Percentiles rank a stretch among this genome's conserved stretches.
These are phyloP conservation scores for Apodemia mormo DNA, from an alignment of 2,888 invertebrate species.

Conservation along the genomic window DNA sequence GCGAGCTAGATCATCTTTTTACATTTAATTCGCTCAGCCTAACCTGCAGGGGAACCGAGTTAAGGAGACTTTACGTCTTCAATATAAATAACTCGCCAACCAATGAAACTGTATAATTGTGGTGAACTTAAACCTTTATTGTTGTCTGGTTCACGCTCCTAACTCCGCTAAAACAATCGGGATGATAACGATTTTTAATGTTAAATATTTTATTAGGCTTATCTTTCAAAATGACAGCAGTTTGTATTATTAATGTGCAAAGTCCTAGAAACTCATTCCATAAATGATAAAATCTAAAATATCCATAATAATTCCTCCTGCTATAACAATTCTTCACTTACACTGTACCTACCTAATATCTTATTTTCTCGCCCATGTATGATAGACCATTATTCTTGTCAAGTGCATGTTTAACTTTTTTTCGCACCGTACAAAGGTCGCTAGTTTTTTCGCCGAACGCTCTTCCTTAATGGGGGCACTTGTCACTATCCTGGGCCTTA, in stretches of 20 bases:
- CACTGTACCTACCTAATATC: background rate
- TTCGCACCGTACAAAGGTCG: conserved; percentile 43
- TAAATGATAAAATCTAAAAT: background rate
- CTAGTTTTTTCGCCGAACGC: conserved; percentile 46
- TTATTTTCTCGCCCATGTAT: background rate
- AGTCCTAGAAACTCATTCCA: background rate
- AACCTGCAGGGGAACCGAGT: too few species aligned
- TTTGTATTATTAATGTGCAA: background rate
- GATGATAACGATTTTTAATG: too few species aligned
- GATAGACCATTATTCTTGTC: background rate
- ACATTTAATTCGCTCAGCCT: too few species aligned
- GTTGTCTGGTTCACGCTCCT: too few species aligned
- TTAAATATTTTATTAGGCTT: too few species aligned
- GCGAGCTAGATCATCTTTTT: too few species aligned
- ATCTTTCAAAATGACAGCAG: background rate
- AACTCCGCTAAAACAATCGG: too few species aligned
- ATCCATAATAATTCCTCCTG: background rate
- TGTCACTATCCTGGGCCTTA: conserved; percentile 61
- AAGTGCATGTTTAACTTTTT: conserved; percentile 27
- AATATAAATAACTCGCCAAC: too few species aligned
- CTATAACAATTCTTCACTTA: background rate
- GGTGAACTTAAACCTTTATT: too few species aligned
- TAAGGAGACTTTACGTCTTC: too few species aligned
- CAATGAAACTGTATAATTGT: too few species aligned
- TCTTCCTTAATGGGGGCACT: conserved; percentile 63